phyloP scores from a whole-genome alignment of 2,113 vertebrate species.

The Misgurnus mizolepis region DNA sequence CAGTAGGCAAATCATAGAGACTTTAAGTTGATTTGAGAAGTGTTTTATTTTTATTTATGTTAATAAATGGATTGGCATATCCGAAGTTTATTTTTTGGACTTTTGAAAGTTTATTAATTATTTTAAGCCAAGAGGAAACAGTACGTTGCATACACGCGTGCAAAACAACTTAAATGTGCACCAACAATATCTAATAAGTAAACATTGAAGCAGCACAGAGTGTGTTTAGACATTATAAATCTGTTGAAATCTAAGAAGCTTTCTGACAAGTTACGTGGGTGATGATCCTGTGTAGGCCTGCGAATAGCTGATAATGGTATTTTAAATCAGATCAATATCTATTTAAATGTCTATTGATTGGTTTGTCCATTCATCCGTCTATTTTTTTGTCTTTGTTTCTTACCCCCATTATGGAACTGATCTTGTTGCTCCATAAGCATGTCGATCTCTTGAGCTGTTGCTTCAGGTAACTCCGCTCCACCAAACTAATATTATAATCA shows the following conservation, averaged over 20 bases:
- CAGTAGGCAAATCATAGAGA: too few relatives aligned
- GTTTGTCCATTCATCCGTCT: neutral
- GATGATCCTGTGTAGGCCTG: neutral
- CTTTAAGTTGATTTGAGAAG: too few relatives aligned
- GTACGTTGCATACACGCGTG: too few relatives aligned
- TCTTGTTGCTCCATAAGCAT: slow-evolving; percentile 76
- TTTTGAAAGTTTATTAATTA: too few relatives aligned
- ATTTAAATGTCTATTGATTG: neutral
- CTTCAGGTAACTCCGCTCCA: slow-evolving; percentile 77
- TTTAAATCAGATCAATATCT: slow-evolving; percentile 14
- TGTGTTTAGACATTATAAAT: neutral
- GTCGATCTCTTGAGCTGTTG: slow-evolving; percentile 75
- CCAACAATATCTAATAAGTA: too few relatives aligned
- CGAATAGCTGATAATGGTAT: slow-evolving; percentile 2
- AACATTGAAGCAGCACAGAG: neutral
- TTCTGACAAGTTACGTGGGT: neutral
- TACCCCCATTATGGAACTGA: slow-evolving; percentile 63
- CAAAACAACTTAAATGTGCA: too few relatives aligned
- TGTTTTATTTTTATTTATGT: too few relatives aligned
- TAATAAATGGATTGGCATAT: too few relatives aligned
- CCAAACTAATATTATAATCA: slow-evolving; percentile 60
- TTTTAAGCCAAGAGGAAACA: too few relatives aligned
- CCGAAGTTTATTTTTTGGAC: too few relatives aligned
- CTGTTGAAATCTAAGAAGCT: neutral
- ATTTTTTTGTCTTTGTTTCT: neutral